Conservation (phyloP, 2,113 vertebrate species). For the Empidonax traillii region DNA sequence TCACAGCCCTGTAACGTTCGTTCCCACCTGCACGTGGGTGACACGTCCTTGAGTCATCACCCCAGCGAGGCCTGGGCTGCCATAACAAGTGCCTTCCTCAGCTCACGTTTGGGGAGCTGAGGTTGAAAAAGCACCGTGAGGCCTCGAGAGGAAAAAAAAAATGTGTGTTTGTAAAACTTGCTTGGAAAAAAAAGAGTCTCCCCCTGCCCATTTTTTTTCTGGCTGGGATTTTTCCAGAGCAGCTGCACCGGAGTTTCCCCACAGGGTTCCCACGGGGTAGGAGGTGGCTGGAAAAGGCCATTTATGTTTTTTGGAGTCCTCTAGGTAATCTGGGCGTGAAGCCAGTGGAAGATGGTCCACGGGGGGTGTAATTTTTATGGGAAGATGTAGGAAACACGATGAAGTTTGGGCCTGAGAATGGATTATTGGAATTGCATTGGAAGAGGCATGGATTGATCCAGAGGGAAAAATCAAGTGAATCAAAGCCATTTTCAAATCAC, state of each 20-base stretch:
- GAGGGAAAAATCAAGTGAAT: background rate
- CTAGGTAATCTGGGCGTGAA: background rate
- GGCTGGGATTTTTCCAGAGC: background rate
- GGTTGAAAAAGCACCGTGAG: no score
- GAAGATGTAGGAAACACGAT: background rate
- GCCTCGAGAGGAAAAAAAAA: background rate
- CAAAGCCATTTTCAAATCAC: background rate
- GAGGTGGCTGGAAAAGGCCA: background rate
- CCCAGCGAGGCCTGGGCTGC: background rate
- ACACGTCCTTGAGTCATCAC: background rate
- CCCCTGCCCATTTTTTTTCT: background rate
- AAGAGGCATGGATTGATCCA: background rate
- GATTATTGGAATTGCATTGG: background rate
- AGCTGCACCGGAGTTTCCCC: background rate
- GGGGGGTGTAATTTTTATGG: background rate
- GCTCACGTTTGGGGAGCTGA: background rate
- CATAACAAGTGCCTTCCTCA: fast-evolving
- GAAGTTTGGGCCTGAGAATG: background rate
- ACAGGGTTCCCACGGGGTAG: background rate
- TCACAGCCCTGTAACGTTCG: background rate
- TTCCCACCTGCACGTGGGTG: background rate
- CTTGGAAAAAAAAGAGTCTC: background rate
- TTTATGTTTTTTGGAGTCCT: background rate
- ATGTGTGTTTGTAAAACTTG: background rate
- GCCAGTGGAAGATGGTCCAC: background rate